Evolutionary conservation across 2,113 vertebrate species (phyloP).

Genomic region (Cyanistes caeruleus): DNA sequence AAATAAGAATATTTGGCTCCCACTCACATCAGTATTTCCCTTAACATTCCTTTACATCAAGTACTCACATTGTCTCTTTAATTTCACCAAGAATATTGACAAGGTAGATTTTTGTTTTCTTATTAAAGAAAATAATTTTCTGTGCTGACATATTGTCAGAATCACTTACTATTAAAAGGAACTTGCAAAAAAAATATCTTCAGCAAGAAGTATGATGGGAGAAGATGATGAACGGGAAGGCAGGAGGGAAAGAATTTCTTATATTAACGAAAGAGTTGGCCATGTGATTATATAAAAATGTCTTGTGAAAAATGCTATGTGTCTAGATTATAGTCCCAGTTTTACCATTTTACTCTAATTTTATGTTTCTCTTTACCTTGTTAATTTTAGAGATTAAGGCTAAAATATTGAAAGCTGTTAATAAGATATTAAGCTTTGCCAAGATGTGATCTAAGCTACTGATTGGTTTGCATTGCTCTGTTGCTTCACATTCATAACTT

Average conservation of each 20-base stretch:
- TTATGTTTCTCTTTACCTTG: not conserved
- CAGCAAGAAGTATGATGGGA: not conserved
- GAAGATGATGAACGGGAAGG: not conserved
- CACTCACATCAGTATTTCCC: not conserved
- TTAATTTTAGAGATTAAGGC: slow-evolving; percentile 9
- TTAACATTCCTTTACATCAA: not conserved
- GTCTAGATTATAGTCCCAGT: not conserved
- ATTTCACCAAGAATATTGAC: not conserved
- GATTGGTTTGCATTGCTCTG: not conserved
- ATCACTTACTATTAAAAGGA: not conserved
- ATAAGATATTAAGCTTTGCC: not conserved
- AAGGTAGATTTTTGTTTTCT: not conserved
- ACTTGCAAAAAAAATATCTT: not conserved
- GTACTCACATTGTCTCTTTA: not conserved
- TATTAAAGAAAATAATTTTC: not conserved
- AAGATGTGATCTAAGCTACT: not conserved
- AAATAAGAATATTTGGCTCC: not conserved
- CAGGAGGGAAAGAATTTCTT: not conserved
- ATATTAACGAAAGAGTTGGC: not conserved
- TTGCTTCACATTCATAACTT: not conserved
- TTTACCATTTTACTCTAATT: not conserved
- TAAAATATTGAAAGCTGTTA: not conserved
- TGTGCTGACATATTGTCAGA: not conserved
- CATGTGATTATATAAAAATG: not conserved
- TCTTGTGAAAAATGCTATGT: not conserved